Conservation (phyloP, 2,797 vertebrate species). For the Ispidina picta region DNA sequence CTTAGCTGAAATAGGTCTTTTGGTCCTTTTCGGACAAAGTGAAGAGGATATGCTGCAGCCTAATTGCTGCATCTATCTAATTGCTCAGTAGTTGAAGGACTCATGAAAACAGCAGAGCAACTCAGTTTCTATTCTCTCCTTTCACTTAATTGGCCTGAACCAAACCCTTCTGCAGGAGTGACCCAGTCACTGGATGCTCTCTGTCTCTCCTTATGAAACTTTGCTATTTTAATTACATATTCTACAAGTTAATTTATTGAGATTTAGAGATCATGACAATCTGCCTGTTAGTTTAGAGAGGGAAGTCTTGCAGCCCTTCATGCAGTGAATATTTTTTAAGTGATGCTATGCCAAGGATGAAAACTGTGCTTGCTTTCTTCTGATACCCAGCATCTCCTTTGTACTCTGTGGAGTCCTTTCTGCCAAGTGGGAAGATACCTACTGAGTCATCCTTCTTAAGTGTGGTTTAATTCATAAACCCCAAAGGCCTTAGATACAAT, state of each 20-base stretch:
- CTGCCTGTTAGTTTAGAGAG: background rate
- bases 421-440: background rate
- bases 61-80: background rate
- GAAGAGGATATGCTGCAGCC: background rate
- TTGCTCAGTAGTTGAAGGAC: background rate
- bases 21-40: background rate
- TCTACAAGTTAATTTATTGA: background rate
- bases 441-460: background rate
- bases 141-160: background rate
- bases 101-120: background rate
- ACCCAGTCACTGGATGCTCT: background rate
- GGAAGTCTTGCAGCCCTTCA: background rate
- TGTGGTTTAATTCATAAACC: background rate
- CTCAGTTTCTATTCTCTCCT: background rate
- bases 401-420: background rate
- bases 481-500: background rate
- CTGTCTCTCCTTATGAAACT: background rate
- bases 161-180: background rate
- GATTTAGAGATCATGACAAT: background rate
- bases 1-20: background rate
- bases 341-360: background rate
- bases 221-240: background rate
- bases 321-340: background rate
- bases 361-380: background rate
- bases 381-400: background rate